Evolutionary conservation across 2,797 vertebrate species (phyloP).

Genomic region (Centropyge bicolor): DNA sequence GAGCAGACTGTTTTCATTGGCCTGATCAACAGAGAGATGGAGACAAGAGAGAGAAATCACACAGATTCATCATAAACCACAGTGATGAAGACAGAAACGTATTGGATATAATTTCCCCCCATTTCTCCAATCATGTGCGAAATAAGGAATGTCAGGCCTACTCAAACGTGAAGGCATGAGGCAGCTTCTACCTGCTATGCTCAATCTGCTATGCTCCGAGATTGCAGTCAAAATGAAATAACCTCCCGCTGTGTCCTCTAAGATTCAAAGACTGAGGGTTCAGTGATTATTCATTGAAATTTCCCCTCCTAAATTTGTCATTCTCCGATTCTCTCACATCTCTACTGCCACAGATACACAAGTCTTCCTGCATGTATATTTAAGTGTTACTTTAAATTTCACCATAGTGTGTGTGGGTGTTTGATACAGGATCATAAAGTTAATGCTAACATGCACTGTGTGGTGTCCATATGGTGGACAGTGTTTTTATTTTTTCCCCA

Average conservation of each 20-base stretch:
- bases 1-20: constrained; percentile 98
- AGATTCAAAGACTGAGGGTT: constrained; percentile 50
- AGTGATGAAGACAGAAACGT: constrained; percentile 67
- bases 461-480: not conserved
- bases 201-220: constrained; percentile 65
- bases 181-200: constrained; percentile 75
- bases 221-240: constrained; percentile 68
- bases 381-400: constrained; percentile 13
- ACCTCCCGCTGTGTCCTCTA: constrained; percentile 67
- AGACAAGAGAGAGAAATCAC: constrained; percentile 55
- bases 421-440: constrained; percentile 17
- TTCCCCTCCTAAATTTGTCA: constrained; percentile 36
- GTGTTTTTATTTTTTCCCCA: constrained; percentile 6
- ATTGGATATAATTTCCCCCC: constrained; percentile 63
- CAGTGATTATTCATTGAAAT: constrained; percentile 58
- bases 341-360: constrained; percentile 1
- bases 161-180: constrained; percentile 66
- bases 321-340: constrained; percentile 48
- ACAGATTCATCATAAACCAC: constrained; percentile 60
- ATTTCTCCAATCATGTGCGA: constrained; percentile 73
- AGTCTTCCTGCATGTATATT: constrained; percentile 20
- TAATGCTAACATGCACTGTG: not conserved
- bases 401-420: constrained; percentile 7
- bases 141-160: constrained; percentile 75
- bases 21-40: constrained; percentile 81